phyloP scores from a whole-genome alignment of 2,113 vertebrate species.

The Erythrolamprus reginae region DNA sequence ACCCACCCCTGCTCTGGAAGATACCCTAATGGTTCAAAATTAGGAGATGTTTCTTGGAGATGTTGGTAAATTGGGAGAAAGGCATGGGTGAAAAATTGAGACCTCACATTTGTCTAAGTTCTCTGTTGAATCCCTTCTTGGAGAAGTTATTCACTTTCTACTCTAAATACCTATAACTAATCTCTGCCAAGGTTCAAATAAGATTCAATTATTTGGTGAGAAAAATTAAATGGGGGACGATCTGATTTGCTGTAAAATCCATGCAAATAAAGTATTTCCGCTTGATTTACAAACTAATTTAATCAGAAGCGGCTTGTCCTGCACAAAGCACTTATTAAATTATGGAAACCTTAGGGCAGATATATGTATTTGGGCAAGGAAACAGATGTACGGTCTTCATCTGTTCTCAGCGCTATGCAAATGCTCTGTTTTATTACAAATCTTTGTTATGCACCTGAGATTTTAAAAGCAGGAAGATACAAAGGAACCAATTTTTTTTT shows the following conservation, averaged over 20 bases:
- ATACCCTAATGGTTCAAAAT: not conserved
- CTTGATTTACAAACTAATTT: conserved; percentile 60
- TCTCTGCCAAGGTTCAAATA: not conserved
- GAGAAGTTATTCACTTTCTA: not conserved
- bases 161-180: not conserved
- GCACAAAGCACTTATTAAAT: conserved; percentile 49
- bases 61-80: not conserved
- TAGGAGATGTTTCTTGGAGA: not conserved
- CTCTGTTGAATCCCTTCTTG: not conserved
- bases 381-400: not conserved
- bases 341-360: conserved; percentile 30
- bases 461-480: not conserved
- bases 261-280: conserved; percentile 19
- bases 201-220: not conserved
- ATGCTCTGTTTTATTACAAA: conserved; percentile 20
- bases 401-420: conserved; percentile 18
- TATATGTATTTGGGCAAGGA: not conserved
- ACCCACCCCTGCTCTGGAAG: no score
- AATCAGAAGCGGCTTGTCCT: conserved; percentile 39
- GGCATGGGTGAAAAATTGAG: not conserved
- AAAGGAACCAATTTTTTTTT: not conserved
- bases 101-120: not conserved
- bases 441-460: conserved; percentile 1
- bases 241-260: not conserved
- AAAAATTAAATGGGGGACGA: not conserved